Base-by-base conservation (phyloP, 2,113 vertebrate species). In the Xiphorhynchus elegans region DNA sequence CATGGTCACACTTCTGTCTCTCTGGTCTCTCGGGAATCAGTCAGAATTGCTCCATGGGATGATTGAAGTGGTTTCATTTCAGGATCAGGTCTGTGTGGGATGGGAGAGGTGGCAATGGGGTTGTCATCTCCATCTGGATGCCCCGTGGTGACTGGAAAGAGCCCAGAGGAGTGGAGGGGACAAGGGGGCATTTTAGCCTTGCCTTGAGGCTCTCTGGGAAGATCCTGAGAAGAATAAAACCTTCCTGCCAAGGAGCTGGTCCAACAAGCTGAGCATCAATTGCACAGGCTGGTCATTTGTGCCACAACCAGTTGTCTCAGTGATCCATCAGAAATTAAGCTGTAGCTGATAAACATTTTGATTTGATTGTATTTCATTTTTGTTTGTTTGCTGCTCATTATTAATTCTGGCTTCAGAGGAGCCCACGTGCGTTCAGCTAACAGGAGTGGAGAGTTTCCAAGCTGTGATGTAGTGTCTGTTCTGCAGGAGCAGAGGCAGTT, bases 361-460 rank as follows among this genome's bases (percentile, higher is more conserved):
- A 11, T 56, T 74, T 8, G 26, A 16, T 42, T 15, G 40, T 15
- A 42, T 16, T 53, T 55, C 2, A 20, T 9, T 50, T n/a, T 46
- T 58, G 7, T 12, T 39, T 13, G 33, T 69, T 86, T 74, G 60
- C 81, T 81, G 25, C 26, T 62, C 6, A 0, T 26, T 31, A 28
- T 75, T 13, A 19, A n/a, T 58, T 26, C 28, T 2, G 4, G 60
- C 53, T 88, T 47, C 63, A 72, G 77, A 70, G 74, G 26, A 90
- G 46, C 74, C 56, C 56, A 35, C 2, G 2, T 11, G 52, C 4
- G 0, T 5, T 13, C n/a, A n/a, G 74, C 6, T 20, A 3, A 40
- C 17, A 52, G 44, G 16, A 82, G 19, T 17, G 66, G 58, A 33
- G 35, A 29, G 44, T 11, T 60, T 50, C 37, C 74, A 28, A 6